Percentiles rank a stretch among this genome's conserved stretches.
These are phyloP conservation scores for Leptinotarsa lineolata DNA, from an alignment of 1,140 invertebrate species.

Conservation along the genomic window DNA sequence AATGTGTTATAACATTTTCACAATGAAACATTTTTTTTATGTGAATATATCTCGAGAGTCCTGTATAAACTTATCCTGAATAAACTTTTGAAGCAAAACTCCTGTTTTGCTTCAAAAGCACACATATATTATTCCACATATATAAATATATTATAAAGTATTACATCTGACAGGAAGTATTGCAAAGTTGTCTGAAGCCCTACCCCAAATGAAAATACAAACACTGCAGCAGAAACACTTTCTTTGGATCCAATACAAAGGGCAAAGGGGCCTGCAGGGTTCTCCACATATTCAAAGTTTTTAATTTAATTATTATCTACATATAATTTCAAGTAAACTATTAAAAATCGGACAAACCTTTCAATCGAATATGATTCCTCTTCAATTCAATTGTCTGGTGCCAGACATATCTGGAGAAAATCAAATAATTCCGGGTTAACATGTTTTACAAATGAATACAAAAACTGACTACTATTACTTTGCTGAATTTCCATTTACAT, in stretches of 20 bases:
- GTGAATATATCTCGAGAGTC: too few species aligned
- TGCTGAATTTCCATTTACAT: background rate
- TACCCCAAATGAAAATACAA: too few species aligned
- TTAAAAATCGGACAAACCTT: background rate
- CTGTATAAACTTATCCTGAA: too few species aligned
- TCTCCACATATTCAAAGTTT: background rate
- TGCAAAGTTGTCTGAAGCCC: too few species aligned
- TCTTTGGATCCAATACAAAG: background rate
- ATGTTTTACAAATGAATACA: background rate
- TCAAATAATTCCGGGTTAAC: constrained; percentile 9
- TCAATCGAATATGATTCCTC: background rate
- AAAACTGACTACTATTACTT: background rate
- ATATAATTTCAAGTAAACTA: background rate
- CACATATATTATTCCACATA: too few species aligned
- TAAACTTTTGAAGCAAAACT: too few species aligned
- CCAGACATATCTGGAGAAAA: constrained; percentile 10
- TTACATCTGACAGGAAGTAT: too few species aligned
- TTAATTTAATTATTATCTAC: background rate
- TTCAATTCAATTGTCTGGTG: constrained; percentile 4
- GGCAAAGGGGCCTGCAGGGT: too few species aligned
- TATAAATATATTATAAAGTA: too few species aligned
- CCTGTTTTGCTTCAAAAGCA: too few species aligned
- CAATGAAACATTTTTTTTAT: too few species aligned
- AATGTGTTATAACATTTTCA: too few species aligned
- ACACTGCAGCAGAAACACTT: background rate